A percentile compares a stretch with the other conserved stretches of the same genome.
These are phyloP conservation scores for Anguilla rostrata DNA, from an alignment of 2,113 vertebrate species.

Conservation along the genomic window DNA sequence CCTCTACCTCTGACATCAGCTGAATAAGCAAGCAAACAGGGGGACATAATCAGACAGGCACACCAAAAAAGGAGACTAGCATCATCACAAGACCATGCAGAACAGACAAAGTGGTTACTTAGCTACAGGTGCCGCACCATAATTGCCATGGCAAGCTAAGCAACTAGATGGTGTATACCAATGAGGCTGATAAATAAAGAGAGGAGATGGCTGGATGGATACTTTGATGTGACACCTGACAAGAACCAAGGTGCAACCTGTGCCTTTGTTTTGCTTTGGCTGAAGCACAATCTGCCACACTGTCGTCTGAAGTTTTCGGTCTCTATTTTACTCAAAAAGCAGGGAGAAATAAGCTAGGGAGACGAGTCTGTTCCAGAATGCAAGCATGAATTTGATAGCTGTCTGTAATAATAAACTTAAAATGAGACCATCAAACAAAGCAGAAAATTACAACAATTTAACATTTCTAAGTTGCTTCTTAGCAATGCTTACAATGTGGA, in stretches of 20 bases:
- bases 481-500: background rate
- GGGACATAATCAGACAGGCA: background rate
- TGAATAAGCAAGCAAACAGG: background rate
- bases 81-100: conserved; percentile 11
- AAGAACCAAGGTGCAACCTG: background rate
- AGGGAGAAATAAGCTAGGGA: background rate
- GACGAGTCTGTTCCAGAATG: background rate
- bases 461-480: no score
- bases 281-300: background rate
- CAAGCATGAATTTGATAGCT: background rate
- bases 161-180: background rate
- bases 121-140: background rate
- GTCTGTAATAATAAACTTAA: background rate
- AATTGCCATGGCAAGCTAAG: conserved; percentile 30
- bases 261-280: background rate
- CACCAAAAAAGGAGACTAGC: background rate
- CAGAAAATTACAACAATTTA: no score
- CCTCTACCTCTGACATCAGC: background rate
- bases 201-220: background rate
- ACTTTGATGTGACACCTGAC: conserved; percentile 1
- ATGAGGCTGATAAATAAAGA: conserved; percentile 1
- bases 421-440: background rate
- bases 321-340: background rate
- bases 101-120: background rate
- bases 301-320: background rate